Evolutionary conservation across 2,797 vertebrate genomes (phyloP).

Genomic region (Anabas testudineus): DNA sequence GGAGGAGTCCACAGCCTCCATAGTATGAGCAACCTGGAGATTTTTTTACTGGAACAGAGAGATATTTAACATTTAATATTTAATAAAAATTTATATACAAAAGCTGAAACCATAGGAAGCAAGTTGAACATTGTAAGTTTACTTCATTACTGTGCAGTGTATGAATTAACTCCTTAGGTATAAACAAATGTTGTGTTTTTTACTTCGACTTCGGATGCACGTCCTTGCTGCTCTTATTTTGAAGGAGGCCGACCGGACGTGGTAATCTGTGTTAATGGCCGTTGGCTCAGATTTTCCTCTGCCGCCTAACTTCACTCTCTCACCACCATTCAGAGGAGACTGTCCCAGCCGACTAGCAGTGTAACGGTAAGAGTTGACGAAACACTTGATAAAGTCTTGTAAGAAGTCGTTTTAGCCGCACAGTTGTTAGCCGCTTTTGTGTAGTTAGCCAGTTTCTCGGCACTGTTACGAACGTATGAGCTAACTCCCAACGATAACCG

Average conservation of each 20-base stretch:
- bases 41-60: too few relatives aligned
- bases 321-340: slow-evolving; percentile 62
- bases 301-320: slow-evolving; percentile 57
- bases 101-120: too few relatives aligned
- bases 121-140: too few relatives aligned
- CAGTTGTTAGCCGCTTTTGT: accelerated
- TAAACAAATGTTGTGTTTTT: too few relatives aligned
- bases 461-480: not conserved
- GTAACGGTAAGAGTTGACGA: slow-evolving; percentile 79
- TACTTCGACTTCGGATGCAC: too few relatives aligned
- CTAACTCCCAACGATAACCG: not conserved
- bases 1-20: too few relatives aligned
- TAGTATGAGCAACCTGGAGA: too few relatives aligned
- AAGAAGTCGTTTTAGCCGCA: not conserved
- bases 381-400: not conserved
- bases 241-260: slow-evolving; percentile 32
- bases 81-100: too few relatives aligned
- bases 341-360: slow-evolving; percentile 28
- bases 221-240: slow-evolving; percentile 64
- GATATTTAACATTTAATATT: too few relatives aligned
- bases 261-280: not conserved
- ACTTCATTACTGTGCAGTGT: too few relatives aligned
- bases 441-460: not conserved
- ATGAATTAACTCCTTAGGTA: too few relatives aligned
- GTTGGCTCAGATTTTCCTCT: slow-evolving; percentile 43